Conservation (phyloP, 2,888 invertebrate genomes). For the Alviniconcha strummeri region DNA sequence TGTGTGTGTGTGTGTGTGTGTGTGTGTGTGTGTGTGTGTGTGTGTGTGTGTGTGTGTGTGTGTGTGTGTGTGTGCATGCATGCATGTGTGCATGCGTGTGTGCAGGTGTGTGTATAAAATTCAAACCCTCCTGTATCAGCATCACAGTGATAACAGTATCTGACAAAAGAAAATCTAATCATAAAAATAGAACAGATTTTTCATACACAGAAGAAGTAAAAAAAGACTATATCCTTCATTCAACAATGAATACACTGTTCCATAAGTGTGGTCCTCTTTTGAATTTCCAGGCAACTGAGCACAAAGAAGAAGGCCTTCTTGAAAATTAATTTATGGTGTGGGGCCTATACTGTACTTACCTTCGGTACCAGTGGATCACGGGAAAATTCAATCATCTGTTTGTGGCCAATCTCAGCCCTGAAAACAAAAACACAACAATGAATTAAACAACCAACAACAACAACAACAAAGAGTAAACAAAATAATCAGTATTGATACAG, state of each 20-base stretch:
- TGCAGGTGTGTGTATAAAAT: too few relatives aligned
- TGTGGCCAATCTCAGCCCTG: conserved; percentile 74
- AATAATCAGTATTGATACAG: too few relatives aligned
- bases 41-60: not conserved
- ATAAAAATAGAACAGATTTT: too few relatives aligned
- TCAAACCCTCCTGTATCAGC: conserved; percentile 3
- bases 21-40: not conserved
- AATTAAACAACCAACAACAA: too few relatives aligned
- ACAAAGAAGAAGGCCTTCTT: too few relatives aligned
- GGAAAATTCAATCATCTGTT: conserved; percentile 58
- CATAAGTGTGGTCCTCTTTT: too few relatives aligned
- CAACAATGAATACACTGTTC: too few relatives aligned
- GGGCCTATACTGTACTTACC: conserved; percentile 43
- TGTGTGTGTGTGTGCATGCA: not conserved
- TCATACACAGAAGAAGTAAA: too few relatives aligned
- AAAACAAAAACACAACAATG: conserved; percentile 37
- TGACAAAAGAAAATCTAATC: not conserved
- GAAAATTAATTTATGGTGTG: too few relatives aligned
- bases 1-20: not conserved
- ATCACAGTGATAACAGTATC: not conserved
- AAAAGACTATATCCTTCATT: too few relatives aligned
- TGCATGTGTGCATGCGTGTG: not conserved
- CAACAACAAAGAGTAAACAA: too few relatives aligned
- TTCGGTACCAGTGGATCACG: conserved; percentile 61
- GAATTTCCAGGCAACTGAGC: too few relatives aligned